These are phyloP conservation scores for Harpalus rufipes DNA, from an alignment of 2,888 invertebrate species.

Conservation along the genomic window DNA sequence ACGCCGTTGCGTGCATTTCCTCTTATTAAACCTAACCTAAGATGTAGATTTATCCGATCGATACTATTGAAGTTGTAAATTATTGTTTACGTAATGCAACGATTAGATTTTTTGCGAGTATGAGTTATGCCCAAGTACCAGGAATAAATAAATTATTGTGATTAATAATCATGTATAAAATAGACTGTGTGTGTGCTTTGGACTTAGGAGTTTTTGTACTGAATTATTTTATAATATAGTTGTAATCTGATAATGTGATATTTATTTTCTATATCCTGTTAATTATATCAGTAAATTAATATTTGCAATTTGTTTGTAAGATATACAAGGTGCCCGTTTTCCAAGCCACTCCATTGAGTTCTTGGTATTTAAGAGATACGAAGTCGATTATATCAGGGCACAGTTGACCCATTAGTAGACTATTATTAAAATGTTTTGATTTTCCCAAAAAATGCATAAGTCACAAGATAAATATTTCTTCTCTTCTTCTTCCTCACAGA, in stretches of 20 bases:
- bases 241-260: neutral
- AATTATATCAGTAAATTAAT: neutral
- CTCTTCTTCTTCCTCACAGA: too few species aligned
- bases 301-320: neutral
- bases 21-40: constrained; percentile 38
- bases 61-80: constrained; percentile 56
- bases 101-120: constrained; percentile 26
- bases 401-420: too few species aligned
- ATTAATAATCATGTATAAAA: constrained; percentile 31
- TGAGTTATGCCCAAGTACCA: constrained; percentile 31
- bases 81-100: constrained; percentile 49
- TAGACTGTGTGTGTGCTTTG: neutral
- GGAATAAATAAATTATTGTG: constrained; percentile 51
- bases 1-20: constrained; percentile 51
- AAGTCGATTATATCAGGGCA: too few species aligned
- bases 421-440: too few species aligned
- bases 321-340: neutral
- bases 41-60: constrained; percentile 50
- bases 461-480: too few species aligned
- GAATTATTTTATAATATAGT: constrained; percentile 6
- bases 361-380: neutral
- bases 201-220: constrained; percentile 1
- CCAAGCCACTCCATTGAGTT: neutral
- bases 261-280: neutral
- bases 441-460: too few species aligned